Conservation (phyloP, 2,113 vertebrate genomes). For the Myotis davidii region DNA sequence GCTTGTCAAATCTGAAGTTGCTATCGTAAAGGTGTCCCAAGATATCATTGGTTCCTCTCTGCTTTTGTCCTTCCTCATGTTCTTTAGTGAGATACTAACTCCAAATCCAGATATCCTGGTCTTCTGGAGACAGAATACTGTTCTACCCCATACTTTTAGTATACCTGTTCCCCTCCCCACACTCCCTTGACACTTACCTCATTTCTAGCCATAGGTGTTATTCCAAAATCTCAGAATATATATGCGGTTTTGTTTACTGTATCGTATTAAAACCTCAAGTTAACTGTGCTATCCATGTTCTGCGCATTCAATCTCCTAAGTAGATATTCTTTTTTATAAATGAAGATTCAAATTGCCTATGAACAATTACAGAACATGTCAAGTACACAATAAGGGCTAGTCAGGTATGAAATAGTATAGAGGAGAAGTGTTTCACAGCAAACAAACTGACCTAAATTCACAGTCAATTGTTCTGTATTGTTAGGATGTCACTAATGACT, state of each 20-base stretch:
- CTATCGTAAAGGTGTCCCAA: neutral
- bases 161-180: neutral
- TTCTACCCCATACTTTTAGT: neutral
- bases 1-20: neutral
- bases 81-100: neutral
- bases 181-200: neutral
- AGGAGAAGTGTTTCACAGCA: slow-evolving; percentile 74
- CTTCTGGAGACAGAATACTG: neutral
- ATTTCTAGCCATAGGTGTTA: neutral
- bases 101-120: neutral
- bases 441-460: slow-evolving; percentile 82
- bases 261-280: neutral
- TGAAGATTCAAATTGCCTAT: slow-evolving; percentile 71
- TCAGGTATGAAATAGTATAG: slow-evolving; percentile 72
- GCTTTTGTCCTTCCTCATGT: neutral
- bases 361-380: slow-evolving; percentile 76
- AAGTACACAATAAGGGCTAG: slow-evolving; percentile 71
- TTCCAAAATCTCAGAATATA: neutral
- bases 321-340: slow-evolving; percentile 41
- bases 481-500: slow-evolving; percentile 80
- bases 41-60: neutral
- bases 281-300: neutral
- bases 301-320: slow-evolving; percentile 10
- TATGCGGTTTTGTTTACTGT: neutral
- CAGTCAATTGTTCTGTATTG: slow-evolving; percentile 76